Evolutionary conservation across 2,797 vertebrate species (phyloP), one percentile per base, ranked within the genome.

Genomic region (Zenarchopterus dispar): DNA sequence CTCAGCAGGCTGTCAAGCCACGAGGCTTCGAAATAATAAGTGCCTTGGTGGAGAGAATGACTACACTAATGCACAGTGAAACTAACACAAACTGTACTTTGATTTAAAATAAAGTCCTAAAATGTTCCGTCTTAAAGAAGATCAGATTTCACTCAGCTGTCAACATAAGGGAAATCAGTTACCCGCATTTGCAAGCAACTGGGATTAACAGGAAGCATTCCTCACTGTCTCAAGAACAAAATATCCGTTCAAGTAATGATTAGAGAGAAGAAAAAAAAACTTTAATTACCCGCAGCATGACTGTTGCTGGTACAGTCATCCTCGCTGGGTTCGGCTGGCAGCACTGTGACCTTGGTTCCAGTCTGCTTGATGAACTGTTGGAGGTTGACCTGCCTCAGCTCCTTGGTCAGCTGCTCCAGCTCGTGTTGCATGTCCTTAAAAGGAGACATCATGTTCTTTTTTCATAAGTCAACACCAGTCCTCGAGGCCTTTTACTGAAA

Each of bases 301-400:
- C 89, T 94, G 62, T 45, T 78, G 0, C 76, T 93, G 0, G 82
- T 83, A 51, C 90, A 79, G 56, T 97, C 96, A 1, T 94, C 87
- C 43, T 98, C 97, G 0, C 76, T 71, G 3, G 96, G 96, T 57
- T 98, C 96, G 0, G 97, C 97, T 0, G 97, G 97, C 80, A 99
- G 87, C 55, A 99, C 97, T 0, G 97, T 99, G 47, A 99, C 98
- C 87, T 98, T 99, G 1, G 97, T 97, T 72, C 98, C 98, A 0
- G 98, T 99, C 81, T 99, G 97, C 88, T 96, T 96, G 90, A 99
- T 99, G 81, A 99, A 99, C 89, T 99, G 97, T 76, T 99, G 97
- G 60, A 99, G 95, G 68, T 99, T 98, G 39, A 99, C 97, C 82
- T 99, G 98, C 54, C 98, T 92, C 76, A 99, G 92, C 92, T 99